A percentile compares a stretch with the other conserved stretches of the same genome.
Evolutionary conservation across 2,888 invertebrate genomes (phyloP).

Genomic region (Acleris laterana): DNA sequence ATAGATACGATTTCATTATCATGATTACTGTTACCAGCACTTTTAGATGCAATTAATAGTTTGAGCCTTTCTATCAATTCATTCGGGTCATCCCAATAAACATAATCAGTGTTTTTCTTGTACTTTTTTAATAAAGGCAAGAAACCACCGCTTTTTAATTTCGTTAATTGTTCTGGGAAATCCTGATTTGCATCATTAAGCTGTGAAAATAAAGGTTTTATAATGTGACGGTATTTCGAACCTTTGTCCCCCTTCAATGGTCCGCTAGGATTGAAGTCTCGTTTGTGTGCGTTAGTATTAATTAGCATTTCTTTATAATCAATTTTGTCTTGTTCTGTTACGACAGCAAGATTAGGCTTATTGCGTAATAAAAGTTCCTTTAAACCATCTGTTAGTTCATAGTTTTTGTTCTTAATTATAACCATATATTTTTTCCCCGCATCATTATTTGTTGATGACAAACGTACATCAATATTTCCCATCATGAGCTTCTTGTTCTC

Average conservation of each 20-base stretch:
- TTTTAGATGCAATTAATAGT: slow-evolving; percentile 7
- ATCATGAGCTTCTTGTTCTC: too few relatives aligned
- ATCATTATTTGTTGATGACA: slow-evolving; percentile 2
- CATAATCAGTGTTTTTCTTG: slow-evolving; percentile 6
- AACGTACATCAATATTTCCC: slow-evolving; percentile 26
- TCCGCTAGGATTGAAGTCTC: slow-evolving; percentile 4
- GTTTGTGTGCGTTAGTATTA: slow-evolving; percentile 14
- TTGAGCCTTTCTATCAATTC: slow-evolving; percentile 21
- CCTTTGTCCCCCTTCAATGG: slow-evolving; percentile 17
- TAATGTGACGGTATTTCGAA: slow-evolving; percentile 8
- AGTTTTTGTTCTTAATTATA: slow-evolving; percentile 10
- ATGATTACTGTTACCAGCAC: slow-evolving; percentile 11
- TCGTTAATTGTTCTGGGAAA: neutral
- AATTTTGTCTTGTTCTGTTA: slow-evolving; percentile 30
- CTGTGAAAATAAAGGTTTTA: slow-evolving; percentile 1
- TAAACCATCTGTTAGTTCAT: slow-evolving; percentile 31
- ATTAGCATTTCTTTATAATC: slow-evolving; percentile 34
- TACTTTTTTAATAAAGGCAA: slow-evolving; percentile 9
- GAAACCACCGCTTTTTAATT: slow-evolving; percentile 1
- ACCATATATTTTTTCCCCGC: neutral
- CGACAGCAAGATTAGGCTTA: slow-evolving; percentile 15
- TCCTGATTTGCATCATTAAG: slow-evolving; percentile 1
- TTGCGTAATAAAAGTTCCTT: slow-evolving; percentile 30
- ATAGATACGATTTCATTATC: slow-evolving; percentile 19
- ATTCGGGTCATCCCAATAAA: slow-evolving; percentile 27